Evolutionary conservation across 2,888 invertebrate genomes (phyloP).

Genomic region (Arctia plantaginis): DNA sequence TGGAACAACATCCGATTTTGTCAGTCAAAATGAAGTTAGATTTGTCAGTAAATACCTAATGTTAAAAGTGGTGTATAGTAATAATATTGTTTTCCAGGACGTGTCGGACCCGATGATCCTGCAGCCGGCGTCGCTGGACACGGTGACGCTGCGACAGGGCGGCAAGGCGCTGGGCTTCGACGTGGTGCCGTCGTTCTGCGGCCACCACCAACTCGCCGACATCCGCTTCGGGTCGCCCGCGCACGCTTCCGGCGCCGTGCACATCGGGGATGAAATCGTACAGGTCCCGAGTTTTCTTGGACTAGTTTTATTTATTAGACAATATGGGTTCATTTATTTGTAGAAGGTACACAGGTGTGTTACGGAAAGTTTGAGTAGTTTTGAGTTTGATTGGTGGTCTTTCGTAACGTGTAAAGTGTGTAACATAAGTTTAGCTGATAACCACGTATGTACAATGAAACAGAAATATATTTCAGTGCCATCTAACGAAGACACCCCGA

Average conservation of each 20-base stretch:
- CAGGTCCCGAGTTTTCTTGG: conserved; percentile 87
- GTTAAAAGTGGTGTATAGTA: too few species aligned
- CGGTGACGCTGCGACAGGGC: conserved; percentile 94
- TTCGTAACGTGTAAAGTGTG: too few species aligned
- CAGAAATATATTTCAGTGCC: too few species aligned
- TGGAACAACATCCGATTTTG: too few species aligned
- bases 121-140: conserved; percentile 96
- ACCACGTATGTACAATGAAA: too few species aligned
- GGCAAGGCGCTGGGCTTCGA: conserved; percentile 96
- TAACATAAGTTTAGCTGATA: too few species aligned
- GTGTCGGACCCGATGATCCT: conserved; percentile 95
- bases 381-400: too few species aligned
- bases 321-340: too few species aligned
- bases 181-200: conserved; percentile 94
- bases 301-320: neutral
- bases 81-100: conserved; percentile 78
- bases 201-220: conserved; percentile 92
- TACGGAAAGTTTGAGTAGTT: too few species aligned
- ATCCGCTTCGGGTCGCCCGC: conserved; percentile 97
- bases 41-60: too few species aligned
- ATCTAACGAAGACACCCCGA: too few species aligned
- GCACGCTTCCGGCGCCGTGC: conserved; percentile 96
- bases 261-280: conserved; percentile 98
- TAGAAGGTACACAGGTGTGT: neutral
- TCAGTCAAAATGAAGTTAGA: too few species aligned